These are phyloP conservation scores for Hypolimnas misippus DNA, from an alignment of 2,888 invertebrate genomes.

Conservation along the genomic window DNA sequence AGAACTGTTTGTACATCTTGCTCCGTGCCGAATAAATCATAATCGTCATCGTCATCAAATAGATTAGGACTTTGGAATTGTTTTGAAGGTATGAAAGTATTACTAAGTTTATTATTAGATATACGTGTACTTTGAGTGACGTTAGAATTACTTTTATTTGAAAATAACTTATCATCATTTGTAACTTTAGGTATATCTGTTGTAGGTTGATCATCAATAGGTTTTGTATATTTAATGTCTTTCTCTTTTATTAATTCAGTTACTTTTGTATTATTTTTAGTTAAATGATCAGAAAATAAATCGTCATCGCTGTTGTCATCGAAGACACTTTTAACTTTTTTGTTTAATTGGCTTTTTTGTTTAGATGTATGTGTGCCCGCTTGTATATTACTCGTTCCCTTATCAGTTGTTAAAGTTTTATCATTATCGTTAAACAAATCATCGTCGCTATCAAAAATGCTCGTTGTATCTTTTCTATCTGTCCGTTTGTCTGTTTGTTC, in stretches of 20 bases:
- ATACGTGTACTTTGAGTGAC: conserved; percentile 19
- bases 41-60: conserved; percentile 59
- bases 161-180: conserved; percentile 21
- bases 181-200: conserved; percentile 14
- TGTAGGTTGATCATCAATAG: conserved; percentile 8
- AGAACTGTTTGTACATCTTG: conserved; percentile 19
- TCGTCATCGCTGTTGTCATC: conserved; percentile 61
- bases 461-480: conserved; percentile 43
- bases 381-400: conserved; percentile 12
- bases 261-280: conserved; percentile 21
- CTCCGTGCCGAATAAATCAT: conserved; percentile 37
- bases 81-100: conserved; percentile 20
- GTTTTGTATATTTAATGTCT: conserved; percentile 6
- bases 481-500: conserved; percentile 37
- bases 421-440: conserved; percentile 51
- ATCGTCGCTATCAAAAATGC: conserved; percentile 59
- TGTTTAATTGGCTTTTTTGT: conserved; percentile 8
- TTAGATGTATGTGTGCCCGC: conserved; percentile 4
- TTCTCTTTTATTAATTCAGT: conserved; percentile 15
- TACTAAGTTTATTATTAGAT: conserved; percentile 29
- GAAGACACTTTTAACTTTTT: conserved; percentile 52
- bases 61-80: conserved; percentile 42
- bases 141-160: conserved; percentile 25
- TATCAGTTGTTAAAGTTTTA: conserved; percentile 34
- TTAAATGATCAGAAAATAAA: conserved; percentile 50